A percentile compares a stretch with the other conserved stretches of the same genome.
Conservation (phyloP, 1,140 invertebrate genomes). For the Macrocentrus cingulum region DNA sequence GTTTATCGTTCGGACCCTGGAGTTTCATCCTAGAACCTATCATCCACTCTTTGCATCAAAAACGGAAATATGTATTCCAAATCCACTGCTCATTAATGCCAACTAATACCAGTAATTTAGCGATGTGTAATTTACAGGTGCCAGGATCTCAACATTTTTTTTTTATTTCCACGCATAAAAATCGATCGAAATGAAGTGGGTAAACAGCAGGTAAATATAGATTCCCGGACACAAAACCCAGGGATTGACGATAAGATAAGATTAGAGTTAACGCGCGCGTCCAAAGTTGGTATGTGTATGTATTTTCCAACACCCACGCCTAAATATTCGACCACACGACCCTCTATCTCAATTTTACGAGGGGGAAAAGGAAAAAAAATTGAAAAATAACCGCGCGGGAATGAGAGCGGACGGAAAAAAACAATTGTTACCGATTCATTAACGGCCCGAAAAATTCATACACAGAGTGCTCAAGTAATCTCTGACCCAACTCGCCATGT, state of each 20-base stretch:
- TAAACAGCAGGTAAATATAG: slow-evolving; percentile 18
- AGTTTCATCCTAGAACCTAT: slow-evolving; percentile 12
- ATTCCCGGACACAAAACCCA: slow-evolving; percentile 4
- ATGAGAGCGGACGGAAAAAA: background rate
- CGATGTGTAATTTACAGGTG: no score
- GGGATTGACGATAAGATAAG: slow-evolving; percentile 52
- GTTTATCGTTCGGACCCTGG: slow-evolving; percentile 26
- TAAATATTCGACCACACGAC: no score
- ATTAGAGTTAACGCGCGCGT: slow-evolving; percentile 36
- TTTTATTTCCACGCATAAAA: no score
- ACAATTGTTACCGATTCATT: background rate
- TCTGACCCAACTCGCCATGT: background rate
- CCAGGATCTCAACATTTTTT: no score
- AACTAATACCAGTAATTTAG: no score
- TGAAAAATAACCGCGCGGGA: background rate
- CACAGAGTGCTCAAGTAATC: background rate
- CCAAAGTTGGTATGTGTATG: no score
- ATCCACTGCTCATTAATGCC: background rate
- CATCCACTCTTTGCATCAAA: no score
- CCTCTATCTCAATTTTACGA: slow-evolving; percentile 8
- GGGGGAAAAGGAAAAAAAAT: slow-evolving; percentile 6
- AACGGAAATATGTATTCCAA: no score
- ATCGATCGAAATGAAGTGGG: background rate
- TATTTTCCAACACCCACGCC: no score
- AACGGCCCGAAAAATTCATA: background rate